Evolutionary conservation across 2,113 vertebrate genomes (phyloP), one percentile per base, ranked within the genome.

Genomic region (Thalassoma bifasciatum): DNA sequence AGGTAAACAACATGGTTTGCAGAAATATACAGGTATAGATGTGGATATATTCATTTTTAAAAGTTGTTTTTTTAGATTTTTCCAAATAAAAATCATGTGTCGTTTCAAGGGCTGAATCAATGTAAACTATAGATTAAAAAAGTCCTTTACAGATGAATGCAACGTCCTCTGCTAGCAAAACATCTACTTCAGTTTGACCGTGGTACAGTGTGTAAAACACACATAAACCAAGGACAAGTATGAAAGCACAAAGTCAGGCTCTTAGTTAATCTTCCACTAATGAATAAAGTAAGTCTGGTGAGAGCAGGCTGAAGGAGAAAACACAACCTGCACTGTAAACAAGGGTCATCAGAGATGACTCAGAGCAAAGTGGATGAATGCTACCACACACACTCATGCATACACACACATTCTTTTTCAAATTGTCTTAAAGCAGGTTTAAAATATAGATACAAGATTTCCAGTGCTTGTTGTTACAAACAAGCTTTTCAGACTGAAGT

Each of bases 281-380:
- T 42, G 10, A 50, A 42, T 42, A 52, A 61, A 37, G 8, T 17
- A 26, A 30, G 24, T 58, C 30, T n/a, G 49, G 7, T 24, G 50
- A 1, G 12, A 59, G 37, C 49, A 54, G 56, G 49, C 16, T 24
- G 50, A 30, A 49, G 30, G 68, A 72, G 53, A 26, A 53, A 46
- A 58, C 14, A 19, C 47, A 54, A 38, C 24, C 16, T 69, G 58
- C 34, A 11, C 21, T 57, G 30, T 57, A 69, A 62, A 72, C 69
- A 67, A 68, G 61, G 61, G 67, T 62, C 62, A 47, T 53, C 53
- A 62, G 70, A 60, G 56, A 46, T 34, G 56, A 50, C 12, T 50
- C 61, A 40, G 5, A 46, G 44, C 17, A 17, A 46, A 46, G 44
- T 8, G 17, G 44, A 46, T 46, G 44, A 46, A 17, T 46, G 14